phyloP scores from a whole-genome alignment of 2,888 invertebrate species.

The Margaritifera margaritifera region DNA sequence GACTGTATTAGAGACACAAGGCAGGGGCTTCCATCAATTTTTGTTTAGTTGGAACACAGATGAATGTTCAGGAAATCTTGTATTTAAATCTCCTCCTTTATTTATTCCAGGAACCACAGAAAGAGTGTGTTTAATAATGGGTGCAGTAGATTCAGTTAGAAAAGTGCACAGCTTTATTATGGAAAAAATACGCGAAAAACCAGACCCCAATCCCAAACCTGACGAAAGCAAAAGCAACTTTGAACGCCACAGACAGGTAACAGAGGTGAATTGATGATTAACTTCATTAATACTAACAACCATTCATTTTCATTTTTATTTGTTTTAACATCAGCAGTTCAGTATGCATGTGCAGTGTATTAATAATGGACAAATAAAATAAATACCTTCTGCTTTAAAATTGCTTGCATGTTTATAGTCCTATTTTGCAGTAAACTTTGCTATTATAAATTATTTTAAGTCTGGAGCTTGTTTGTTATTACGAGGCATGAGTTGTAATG shows the following conservation, averaged over 20 bases:
- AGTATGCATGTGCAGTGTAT: no score
- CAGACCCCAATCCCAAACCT: constrained; percentile 71
- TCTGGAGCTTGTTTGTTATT: no score
- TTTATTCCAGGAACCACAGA: constrained; percentile 71
- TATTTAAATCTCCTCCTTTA: background rate
- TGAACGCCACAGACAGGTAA: constrained; percentile 72
- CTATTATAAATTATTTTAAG: no score
- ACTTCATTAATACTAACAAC: background rate
- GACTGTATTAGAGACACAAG: no score
- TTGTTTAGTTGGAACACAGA: no score
- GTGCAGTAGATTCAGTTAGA: constrained; percentile 68
- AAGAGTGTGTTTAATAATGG: constrained; percentile 72
- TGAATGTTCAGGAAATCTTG: no score
- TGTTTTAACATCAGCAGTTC: background rate
- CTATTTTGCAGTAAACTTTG: no score
- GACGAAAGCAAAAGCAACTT: constrained; percentile 70
- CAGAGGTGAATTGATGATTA: constrained; percentile 30
- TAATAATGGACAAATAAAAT: no score
- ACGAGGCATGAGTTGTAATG: no score
- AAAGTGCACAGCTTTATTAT: constrained; percentile 71
- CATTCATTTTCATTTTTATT: background rate
- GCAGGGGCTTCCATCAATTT: no score
- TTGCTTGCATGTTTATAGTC: no score
- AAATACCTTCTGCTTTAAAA: no score
- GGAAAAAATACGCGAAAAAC: constrained; percentile 72